Conservation (phyloP, 2,797 vertebrate species). For the Geranospiza caerulescens region DNA sequence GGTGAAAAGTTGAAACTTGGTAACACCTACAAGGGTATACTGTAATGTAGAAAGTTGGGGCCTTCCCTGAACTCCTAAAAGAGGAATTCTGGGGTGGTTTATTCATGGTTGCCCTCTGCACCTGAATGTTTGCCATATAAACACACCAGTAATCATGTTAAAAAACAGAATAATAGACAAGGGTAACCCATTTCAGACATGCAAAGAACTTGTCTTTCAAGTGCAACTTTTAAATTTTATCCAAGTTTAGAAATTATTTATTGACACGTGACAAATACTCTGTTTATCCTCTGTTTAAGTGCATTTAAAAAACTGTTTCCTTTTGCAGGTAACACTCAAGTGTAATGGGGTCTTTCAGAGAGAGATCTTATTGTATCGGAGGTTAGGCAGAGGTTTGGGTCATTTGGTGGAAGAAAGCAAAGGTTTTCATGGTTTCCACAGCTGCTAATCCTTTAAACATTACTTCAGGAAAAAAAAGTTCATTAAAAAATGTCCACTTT, state of each 20-base stretch:
- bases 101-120: neutral
- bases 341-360: neutral
- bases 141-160: neutral
- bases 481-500: neutral
- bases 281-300: neutral
- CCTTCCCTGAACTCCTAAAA: neutral
- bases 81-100: neutral
- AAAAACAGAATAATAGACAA: neutral
- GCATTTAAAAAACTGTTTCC: neutral
- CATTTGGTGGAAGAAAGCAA: neutral
- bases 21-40: neutral
- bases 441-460: constrained; percentile 24
- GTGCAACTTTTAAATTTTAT: neutral
- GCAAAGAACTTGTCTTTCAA: neutral
- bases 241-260: neutral
- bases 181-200: neutral
- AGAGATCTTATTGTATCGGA: neutral
- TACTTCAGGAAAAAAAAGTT: neutral
- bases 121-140: neutral
- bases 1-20: neutral
- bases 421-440: constrained; percentile 6
- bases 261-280: neutral
- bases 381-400: neutral
- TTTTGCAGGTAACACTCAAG: neutral
- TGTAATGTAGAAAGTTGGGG: neutral